Base-by-base conservation (phyloP, 92 coral and sea anemone species). In the Desmophyllum pertusum region DNA sequence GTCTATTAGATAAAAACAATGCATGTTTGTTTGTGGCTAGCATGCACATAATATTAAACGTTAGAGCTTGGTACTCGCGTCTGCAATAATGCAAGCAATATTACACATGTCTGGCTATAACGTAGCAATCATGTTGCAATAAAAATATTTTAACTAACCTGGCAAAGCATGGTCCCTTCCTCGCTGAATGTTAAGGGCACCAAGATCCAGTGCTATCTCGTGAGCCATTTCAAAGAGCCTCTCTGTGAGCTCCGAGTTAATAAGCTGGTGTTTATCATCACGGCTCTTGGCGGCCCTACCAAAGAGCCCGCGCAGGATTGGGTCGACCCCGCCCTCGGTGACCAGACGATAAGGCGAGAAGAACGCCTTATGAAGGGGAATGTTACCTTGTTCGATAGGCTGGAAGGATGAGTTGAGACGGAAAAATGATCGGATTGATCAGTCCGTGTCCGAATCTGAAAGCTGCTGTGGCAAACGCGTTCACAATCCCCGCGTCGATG, bases 91-190 rank as follows among this genome's bases (percentile, higher is more conserved):
- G n/a, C n/a, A n/a, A 36, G 71, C 10, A n/a, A 3, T 0, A 10
- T 27, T 48, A 21, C 2, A 14, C 18, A 13, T 5, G 63, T 53
- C 0, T 1, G 19, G 6, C 25, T 18, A 1, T 18, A 53, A 53
- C 6, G 18, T 21, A 21, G 63, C 30, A n/a, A 5, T 23, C 21
- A n/a, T 23, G 30, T 1, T 17, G 15, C 6, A 15, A 10, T 13
- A 9, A 35, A 50, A 3, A 21, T 19, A 30, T 7, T 46, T 13
- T 40, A 39, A 55, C 86, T 21, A 27, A 72, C 86, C 86, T 45
- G 99, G 99, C 92, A 96, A 87, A 77, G 98, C 99, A 81, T 96
- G 99, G 90, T 96, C 99, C 59, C 99, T 89, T 36, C 98, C 95
- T 37, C 99, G 89, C 75, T 96, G 97, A 78, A 96, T 94, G 79